Conservation (phyloP, 2,797 vertebrate species). For the Xenops minutus region DNA sequence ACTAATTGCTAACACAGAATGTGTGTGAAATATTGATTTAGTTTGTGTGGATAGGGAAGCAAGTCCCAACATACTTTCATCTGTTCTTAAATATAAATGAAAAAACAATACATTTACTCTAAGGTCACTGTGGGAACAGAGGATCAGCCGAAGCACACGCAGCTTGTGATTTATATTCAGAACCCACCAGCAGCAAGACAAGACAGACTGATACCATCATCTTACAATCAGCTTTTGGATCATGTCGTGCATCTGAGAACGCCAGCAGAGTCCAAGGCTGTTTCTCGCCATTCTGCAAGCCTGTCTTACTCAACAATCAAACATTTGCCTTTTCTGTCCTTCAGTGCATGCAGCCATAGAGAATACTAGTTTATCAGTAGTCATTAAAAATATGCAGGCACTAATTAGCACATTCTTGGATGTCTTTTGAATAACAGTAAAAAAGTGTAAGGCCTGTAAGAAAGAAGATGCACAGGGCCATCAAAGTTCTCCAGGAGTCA, state of each 20-base stretch:
- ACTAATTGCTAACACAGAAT: constrained; percentile 26
- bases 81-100: constrained; percentile 72
- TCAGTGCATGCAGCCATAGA: background rate
- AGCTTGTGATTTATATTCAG: constrained; percentile 54
- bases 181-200: constrained; percentile 31
- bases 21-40: constrained; percentile 55
- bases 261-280: background rate
- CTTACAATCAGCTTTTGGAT: constrained; percentile 30
- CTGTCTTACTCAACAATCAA: background rate
- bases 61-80: constrained; percentile 63
- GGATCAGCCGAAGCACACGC: constrained; percentile 15
- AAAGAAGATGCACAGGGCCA: background rate
- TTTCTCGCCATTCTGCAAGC: constrained; percentile 8
- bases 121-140: constrained; percentile 56
- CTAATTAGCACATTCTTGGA: background rate
- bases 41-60: background rate
- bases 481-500: background rate
- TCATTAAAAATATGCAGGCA: background rate
- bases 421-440: background rate
- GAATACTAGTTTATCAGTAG: background rate
- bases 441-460: background rate
- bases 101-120: constrained; percentile 68
- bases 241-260: constrained; percentile 27
- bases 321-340: background rate
- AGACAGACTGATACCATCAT: constrained; percentile 38